These are phyloP conservation scores for Sinotaia quadrata DNA, from an alignment of 2,888 invertebrate genomes.

Conservation along the genomic window DNA sequence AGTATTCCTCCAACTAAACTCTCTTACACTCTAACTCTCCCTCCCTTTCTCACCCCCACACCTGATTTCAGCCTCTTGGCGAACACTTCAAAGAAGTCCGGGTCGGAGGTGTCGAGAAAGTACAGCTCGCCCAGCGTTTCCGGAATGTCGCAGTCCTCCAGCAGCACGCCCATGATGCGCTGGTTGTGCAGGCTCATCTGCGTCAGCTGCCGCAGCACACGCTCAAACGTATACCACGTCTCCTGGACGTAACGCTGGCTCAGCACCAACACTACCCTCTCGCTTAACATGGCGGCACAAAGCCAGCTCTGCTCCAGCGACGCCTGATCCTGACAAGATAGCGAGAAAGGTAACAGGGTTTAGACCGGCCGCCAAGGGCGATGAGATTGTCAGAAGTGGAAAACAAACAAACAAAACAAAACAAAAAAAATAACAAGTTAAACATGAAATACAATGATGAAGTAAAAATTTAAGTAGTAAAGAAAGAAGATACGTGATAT, in stretches of 20 bases:
- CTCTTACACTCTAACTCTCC: no score
- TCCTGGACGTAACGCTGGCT: conserved; percentile 52
- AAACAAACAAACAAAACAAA: no score
- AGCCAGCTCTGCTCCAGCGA: conserved; percentile 49
- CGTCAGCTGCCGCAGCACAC: conserved; percentile 57
- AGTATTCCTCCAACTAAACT: no score
- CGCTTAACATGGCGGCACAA: conserved; percentile 64
- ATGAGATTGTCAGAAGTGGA: no score
- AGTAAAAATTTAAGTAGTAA: no score
- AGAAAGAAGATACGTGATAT: no score
- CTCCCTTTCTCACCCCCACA: no score
- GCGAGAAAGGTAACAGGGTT: neutral
- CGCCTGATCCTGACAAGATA: neutral
- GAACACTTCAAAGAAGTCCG: conserved; percentile 55
- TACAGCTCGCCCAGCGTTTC: conserved; percentile 54
- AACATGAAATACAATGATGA: no score
- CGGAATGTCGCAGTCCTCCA: conserved; percentile 60
- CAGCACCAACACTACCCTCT: conserved; percentile 59
- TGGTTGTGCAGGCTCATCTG: conserved; percentile 57
- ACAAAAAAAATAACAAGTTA: no score
- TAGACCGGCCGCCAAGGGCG: no score
- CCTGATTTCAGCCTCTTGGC: conserved; percentile 54
- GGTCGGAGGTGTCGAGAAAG: conserved; percentile 51
- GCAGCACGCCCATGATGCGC: conserved; percentile 55
- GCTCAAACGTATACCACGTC: conserved; percentile 59